phyloP scores from a whole-genome alignment of 2,797 vertebrate species.

The Enteromius unitaeniatus region DNA sequence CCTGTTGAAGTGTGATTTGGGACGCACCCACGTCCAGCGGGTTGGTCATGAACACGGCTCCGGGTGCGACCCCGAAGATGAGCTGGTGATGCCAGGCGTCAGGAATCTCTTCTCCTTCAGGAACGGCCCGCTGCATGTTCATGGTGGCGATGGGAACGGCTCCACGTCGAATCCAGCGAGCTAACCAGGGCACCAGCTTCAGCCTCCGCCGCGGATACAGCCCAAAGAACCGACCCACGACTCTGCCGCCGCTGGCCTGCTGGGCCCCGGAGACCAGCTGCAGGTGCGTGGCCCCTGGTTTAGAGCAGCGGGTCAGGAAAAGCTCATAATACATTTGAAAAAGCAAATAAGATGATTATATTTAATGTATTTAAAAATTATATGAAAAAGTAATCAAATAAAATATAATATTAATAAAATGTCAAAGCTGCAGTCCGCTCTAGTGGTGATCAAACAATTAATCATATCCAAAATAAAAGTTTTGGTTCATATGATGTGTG shows the following conservation, averaged over 20 bases:
- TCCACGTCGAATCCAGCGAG: slow-evolving; percentile 74
- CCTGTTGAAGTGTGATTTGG: background rate
- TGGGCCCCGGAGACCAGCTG: slow-evolving; percentile 78
- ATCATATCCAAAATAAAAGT: no score
- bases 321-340: background rate
- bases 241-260: slow-evolving; percentile 71
- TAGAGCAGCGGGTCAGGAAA: background rate
- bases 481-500: no score
- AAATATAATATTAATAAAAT: no score
- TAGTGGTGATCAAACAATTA: no score
- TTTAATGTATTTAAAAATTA: no score
- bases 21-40: slow-evolving; percentile 79
- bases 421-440: no score
- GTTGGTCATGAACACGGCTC: slow-evolving; percentile 80
- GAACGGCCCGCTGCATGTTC: slow-evolving; percentile 81
- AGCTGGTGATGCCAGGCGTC: slow-evolving; percentile 86
- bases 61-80: slow-evolving; percentile 74
- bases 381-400: no score
- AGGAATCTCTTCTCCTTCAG: slow-evolving; percentile 77
- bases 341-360: background rate
- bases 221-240: slow-evolving; percentile 76
- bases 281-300: slow-evolving; percentile 77
- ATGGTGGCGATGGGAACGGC: slow-evolving; percentile 81
- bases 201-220: slow-evolving; percentile 72
- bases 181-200: slow-evolving; percentile 74